Base-by-base conservation (phyloP, 2,113 vertebrate species). In the Pseudorasbora parva region DNA sequence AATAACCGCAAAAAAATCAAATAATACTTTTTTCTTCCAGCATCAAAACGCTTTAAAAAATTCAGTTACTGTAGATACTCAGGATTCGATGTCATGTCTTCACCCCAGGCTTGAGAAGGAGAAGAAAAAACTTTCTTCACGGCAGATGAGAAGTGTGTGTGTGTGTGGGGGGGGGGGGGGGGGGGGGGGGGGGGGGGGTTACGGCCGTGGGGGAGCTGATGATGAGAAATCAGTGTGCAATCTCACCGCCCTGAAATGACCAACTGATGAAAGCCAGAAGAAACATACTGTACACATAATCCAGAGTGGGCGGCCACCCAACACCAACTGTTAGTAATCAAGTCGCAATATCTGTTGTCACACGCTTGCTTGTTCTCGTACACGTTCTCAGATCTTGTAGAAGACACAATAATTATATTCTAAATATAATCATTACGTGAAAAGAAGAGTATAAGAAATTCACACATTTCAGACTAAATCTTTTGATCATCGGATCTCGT, bases 191-290 rank as follows among this genome's bases (percentile, higher is more conserved):
- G n/a, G n/a, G 62, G 23, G 45, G 17, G n/a, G 49, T 56, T 45
- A 54, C 6, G 21, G 27, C 23, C 37, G 0, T 19, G 41, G 37
- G 30, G n/a, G 59, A 81, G 21, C 72, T 8, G 75, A 66, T 23
- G n/a, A 79, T 43, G 77, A 75, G 84, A 75, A 85, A 81, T 81
- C 51, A 41, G 83, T 23, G 43, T 75, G 71, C 69, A 81, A 81
- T 76, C 41, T 66, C 17, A 30, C 17, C 17, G 1, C 47, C 43
- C 19, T 27, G 7, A 33, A 56, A 15, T 2, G 80, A 78, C 60
- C 74, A 54, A 49, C 77, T 45, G 85, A 56, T 11, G 64, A 78
- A 59, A 66, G 30, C 78, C 45, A 62, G 45, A 83, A 82, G 64
- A 82, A 86, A 72, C 41, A 23, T 77, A 77, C 27, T 17, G 21